phyloP scores from a whole-genome alignment of 30 jellyfish, hydroid and myxozoan genomes.

The Clytia hemisphaerica region DNA sequence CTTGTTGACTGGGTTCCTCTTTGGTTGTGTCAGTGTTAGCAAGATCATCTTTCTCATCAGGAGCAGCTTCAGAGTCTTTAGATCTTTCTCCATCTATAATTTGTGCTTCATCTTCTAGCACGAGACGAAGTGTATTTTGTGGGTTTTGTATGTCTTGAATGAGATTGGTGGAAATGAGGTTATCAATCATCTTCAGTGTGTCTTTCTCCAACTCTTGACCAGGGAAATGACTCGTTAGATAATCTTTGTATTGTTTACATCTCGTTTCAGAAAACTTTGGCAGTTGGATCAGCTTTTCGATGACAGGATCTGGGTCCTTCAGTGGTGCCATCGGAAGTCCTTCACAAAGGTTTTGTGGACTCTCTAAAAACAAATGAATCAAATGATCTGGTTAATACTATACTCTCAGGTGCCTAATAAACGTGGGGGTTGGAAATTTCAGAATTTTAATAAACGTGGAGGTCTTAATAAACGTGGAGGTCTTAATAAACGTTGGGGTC shows the following conservation, averaged over 20 bases:
- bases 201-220: conserved; percentile 20
- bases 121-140: background rate
- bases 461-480: no score
- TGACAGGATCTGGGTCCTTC: conserved; percentile 30
- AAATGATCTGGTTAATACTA: no score
- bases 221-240: conserved; percentile 28
- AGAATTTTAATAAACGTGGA: no score
- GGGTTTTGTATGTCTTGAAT: background rate
- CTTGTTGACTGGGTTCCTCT: background rate
- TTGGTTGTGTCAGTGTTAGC: background rate
- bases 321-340: no score
- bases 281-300: conserved; percentile 1
- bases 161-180: conserved; percentile 16
- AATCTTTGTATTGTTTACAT: conserved; percentile 16
- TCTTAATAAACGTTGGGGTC: no score
- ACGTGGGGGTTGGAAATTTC: no score
- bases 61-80: no score
- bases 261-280: background rate
- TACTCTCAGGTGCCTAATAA: no score
- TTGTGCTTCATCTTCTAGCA: background rate
- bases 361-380: no score
- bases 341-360: no score
- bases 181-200: conserved; percentile 16
- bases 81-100: background rate
- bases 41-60: background rate